Conservation (phyloP, 1,140 invertebrate species). For the Euglossa dilemma region DNA sequence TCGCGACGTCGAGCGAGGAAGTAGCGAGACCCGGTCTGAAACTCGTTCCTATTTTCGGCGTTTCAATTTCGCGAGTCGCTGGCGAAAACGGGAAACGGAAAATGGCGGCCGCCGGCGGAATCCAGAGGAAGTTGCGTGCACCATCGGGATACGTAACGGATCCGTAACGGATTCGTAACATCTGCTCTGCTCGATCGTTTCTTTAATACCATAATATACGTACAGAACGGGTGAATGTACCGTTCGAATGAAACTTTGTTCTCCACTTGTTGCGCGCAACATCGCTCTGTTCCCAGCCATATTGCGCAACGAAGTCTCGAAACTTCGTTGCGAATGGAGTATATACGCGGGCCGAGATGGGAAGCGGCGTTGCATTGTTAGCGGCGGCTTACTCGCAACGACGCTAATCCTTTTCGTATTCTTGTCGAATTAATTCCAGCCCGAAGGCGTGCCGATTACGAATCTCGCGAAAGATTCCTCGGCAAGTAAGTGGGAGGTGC, state of each 20-base stretch:
- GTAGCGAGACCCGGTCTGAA: too few relatives aligned
- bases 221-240: not conserved
- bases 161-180: conserved; percentile 7
- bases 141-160: not conserved
- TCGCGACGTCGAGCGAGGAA: too few relatives aligned
- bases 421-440: not conserved
- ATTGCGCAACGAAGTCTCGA: conserved; percentile 42
- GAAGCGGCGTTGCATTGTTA: not conserved
- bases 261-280: conserved; percentile 48
- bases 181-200: conserved; percentile 20
- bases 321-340: conserved; percentile 29
- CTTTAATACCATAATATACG: conserved; percentile 11
- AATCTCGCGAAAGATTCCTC: too few relatives aligned
- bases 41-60: too few relatives aligned
- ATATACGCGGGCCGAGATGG: conserved; percentile 8
- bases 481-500: too few relatives aligned
- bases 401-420: not conserved
- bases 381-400: not conserved
- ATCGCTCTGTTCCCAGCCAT: conserved; percentile 12
- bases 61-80: not conserved
- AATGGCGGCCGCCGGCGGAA: too few relatives aligned
- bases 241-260: conserved; percentile 45
- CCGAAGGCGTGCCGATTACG: not conserved
- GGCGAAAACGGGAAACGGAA: not conserved
- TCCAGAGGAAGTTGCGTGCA: not conserved